Conservation (phyloP, 2,797 vertebrate genomes). For the Rhincodon typus region DNA sequence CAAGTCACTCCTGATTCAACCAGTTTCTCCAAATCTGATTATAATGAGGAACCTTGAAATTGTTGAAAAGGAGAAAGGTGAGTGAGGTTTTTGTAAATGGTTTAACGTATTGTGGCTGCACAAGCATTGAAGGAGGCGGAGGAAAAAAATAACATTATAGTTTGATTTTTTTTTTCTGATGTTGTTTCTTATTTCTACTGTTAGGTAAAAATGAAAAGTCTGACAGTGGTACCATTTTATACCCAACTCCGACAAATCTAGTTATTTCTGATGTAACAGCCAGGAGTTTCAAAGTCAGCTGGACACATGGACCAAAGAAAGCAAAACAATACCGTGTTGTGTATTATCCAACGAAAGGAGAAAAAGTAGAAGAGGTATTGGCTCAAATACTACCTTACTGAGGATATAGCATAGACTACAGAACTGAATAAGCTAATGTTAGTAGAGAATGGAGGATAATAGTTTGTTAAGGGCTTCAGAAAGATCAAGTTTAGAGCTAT, state of each 20-base stretch:
- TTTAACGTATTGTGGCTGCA: neutral
- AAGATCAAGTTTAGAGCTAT: neutral
- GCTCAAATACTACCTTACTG: neutral
- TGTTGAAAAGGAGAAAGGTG: neutral
- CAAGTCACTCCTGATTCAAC: neutral
- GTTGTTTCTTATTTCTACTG: neutral
- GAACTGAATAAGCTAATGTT: neutral
- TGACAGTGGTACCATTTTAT: constrained; percentile 27
- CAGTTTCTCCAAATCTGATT: too few relatives aligned
- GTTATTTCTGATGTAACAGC: constrained; percentile 72
- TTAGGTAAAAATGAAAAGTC: neutral
- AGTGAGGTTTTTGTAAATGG: neutral
- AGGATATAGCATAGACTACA: neutral
- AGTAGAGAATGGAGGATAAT: neutral
- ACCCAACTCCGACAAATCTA: constrained; percentile 69
- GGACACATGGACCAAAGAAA: constrained; percentile 61
- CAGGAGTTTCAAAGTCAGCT: constrained; percentile 72
- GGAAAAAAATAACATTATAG: neutral
- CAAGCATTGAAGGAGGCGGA: neutral
- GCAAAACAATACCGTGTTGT: constrained; percentile 75
- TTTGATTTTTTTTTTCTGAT: neutral
- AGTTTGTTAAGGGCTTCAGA: neutral
- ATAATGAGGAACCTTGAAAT: neutral
- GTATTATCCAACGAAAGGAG: constrained; percentile 73
- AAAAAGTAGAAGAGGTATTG: constrained; percentile 70